Evolutionary conservation across 2,888 invertebrate genomes (phyloP).

Genomic region (Ectemnius lituratus): DNA sequence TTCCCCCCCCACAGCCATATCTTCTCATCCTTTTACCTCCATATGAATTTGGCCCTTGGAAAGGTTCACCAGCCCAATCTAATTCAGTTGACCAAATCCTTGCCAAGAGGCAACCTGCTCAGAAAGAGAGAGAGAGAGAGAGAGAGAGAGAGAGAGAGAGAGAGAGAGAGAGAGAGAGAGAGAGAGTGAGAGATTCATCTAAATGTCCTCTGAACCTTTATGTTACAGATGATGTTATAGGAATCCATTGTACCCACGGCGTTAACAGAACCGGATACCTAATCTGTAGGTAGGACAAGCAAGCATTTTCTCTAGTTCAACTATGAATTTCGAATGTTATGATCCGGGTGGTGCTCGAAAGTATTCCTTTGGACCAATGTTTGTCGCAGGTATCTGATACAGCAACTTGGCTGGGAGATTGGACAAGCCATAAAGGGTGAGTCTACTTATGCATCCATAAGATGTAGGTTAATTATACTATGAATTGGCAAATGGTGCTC

Average conservation of each 20-base stretch:
- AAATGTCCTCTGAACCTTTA: not conserved
- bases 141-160: too few species aligned
- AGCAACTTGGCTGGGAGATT: constrained; percentile 80
- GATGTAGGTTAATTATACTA: not conserved
- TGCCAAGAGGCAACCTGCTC: too few species aligned
- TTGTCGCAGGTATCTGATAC: constrained; percentile 80
- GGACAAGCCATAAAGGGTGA: constrained; percentile 82
- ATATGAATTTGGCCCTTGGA: not conserved
- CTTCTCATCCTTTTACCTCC: constrained; percentile 10
- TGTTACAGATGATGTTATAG: constrained; percentile 84
- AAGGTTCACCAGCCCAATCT: constrained; percentile 1
- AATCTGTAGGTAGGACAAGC: constrained; percentile 82
- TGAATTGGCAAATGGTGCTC: not conserved
- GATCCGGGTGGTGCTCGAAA: too few species aligned
- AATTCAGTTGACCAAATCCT: not conserved
- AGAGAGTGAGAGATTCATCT: not conserved
- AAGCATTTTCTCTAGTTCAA: too few species aligned
- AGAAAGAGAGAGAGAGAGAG: too few species aligned
- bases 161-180: too few species aligned
- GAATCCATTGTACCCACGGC: constrained; percentile 91
- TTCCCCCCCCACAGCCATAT: constrained; percentile 10
- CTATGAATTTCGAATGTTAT: too few species aligned
- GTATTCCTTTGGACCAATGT: not conserved
- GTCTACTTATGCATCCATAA: constrained; percentile 41
- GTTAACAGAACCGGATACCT: constrained; percentile 89